These are phyloP conservation scores for Leucosticte australis DNA, from an alignment of 2,113 vertebrate species.

Conservation along the genomic window DNA sequence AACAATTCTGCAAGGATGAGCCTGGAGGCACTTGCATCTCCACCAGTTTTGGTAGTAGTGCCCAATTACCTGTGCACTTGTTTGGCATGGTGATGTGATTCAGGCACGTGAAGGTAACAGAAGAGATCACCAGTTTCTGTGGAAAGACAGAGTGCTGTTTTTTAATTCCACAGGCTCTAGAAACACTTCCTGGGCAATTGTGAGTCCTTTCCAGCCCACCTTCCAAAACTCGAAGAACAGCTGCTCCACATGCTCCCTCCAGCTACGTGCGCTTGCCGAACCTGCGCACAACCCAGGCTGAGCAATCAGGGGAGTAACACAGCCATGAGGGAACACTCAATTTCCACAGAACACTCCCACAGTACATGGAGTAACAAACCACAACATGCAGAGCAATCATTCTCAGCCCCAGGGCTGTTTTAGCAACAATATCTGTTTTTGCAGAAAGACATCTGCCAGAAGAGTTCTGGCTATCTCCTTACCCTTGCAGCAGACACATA, in stretches of 20 bases:
- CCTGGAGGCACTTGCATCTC: neutral
- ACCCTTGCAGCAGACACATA: neutral
- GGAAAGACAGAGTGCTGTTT: neutral
- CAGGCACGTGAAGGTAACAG: neutral
- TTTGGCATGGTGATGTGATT: neutral
- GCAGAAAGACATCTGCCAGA: neutral
- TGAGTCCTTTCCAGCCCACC: neutral
- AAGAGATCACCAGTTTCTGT: neutral
- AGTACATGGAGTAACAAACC: neutral
- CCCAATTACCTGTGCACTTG: neutral
- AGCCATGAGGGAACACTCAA: neutral
- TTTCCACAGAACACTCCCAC: neutral
- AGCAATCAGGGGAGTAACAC: neutral
- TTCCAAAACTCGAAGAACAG: neutral
- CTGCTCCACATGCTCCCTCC: neutral
- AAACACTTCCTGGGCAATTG: neutral
- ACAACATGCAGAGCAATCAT: neutral
- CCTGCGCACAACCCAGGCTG: neutral
- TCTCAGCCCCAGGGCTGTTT: neutral
- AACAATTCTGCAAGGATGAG: neutral
- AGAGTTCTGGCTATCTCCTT: neutral
- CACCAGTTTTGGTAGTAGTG: neutral
- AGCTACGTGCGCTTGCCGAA: neutral
- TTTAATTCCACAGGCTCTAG: neutral
- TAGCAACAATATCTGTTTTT: neutral